Base-by-base conservation (phyloP, 1,140 invertebrate genomes). In the Probaryconus sp. region DNA sequence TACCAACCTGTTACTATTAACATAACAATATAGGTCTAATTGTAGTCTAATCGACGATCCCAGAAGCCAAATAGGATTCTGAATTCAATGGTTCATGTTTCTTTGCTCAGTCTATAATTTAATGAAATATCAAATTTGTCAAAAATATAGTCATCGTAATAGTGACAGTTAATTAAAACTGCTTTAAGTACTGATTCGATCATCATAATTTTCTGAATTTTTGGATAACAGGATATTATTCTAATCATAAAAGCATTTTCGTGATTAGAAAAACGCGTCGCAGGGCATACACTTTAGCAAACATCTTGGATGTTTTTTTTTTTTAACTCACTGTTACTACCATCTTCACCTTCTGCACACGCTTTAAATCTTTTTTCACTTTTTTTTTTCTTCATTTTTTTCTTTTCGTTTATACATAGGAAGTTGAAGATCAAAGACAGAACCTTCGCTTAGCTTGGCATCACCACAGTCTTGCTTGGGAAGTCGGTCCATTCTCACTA, bases 11-110 rank as follows among this genome's bases (percentile, higher is more conserved):
- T 42, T 65, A 56, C 68, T 70, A 86, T 88, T 86, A 88, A 82
- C 85, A 88, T 87, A 82, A 88, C 85, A 88, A 88, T 88, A 79
- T 80, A 75, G 76, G 65, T 73, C 81, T 87, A 88, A 87, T 87
- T 86, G 85, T 76, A 67, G 77, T 31, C 80, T 87, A 86, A 88
- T 87, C 81, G 83, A 79, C 81, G 83, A 79, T 76, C 74, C 79
- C 76, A 53, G 70, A 33, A 58, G 73, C 67, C 13, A 58, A 64
- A 65, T 45, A 42, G 56, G 48, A 63, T 50, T 43, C 16, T 14
- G 35, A 38, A 65, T 61, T 48, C 11, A 35, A 51, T 53, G 31
- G 18, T 20, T 73, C 48, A 38, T 24, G 53, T 58, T 64, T 64
- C 61, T 67, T 35, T 38, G 35, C 20, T 28, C 28, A 21, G 9